phyloP scores from a whole-genome alignment of 2,797 vertebrate genomes.

The Taenioides sp. region DNA sequence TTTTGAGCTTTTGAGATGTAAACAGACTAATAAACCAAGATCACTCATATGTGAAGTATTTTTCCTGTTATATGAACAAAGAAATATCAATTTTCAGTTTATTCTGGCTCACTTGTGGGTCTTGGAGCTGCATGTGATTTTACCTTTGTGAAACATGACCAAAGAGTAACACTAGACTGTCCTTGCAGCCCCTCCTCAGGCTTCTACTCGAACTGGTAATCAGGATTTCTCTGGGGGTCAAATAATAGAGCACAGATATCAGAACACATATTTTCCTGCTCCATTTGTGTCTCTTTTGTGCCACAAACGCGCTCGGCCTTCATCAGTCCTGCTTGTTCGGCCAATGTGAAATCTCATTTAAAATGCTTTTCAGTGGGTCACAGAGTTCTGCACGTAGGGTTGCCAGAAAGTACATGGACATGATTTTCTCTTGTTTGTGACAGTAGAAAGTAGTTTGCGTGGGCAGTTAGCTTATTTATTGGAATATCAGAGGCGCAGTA shows the following conservation, averaged over 20 bases:
- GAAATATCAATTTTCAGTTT: background rate
- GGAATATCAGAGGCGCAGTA: conserved; percentile 41
- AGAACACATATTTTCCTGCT: conserved; percentile 16
- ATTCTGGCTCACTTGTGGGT: background rate
- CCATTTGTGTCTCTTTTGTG: conserved; percentile 7
- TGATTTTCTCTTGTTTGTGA: conserved; percentile 45
- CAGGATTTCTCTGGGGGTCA: conserved; percentile 54
- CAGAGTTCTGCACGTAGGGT: conserved; percentile 29
- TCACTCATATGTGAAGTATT: background rate
- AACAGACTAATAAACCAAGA: too few species aligned
- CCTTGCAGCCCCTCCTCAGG: conserved; percentile 26
- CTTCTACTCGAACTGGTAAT: conserved; percentile 53
- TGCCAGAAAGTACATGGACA: conserved; percentile 32
- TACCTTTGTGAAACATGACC: background rate
- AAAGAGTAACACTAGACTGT: background rate
- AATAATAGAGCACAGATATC: conserved; percentile 43
- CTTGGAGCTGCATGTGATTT: background rate
- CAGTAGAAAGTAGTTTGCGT: conserved; percentile 49
- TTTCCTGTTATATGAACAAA: background rate
- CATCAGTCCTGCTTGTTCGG: conserved; percentile 29
- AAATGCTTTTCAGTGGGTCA: conserved; percentile 40
- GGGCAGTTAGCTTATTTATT: conserved; percentile 50
- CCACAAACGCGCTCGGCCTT: conserved; percentile 20
- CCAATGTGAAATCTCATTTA: conserved; percentile 35
- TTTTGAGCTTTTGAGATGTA: too few species aligned